phyloP scores from a whole-genome alignment of 2,113 vertebrate species.

The Pterocles orientalis region DNA sequence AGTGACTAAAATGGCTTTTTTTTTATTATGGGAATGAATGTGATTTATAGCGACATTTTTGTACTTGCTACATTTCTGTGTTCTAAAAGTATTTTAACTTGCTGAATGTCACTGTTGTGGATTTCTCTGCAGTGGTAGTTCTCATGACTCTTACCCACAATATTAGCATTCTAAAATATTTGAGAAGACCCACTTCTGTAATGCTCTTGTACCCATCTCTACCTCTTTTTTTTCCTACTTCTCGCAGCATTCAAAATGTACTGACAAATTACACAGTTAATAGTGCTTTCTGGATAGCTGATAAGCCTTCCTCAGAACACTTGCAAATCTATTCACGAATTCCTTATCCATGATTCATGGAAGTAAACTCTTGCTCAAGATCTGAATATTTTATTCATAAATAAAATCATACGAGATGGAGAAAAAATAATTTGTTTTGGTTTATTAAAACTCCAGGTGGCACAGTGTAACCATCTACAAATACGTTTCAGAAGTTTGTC shows the following conservation, averaged over 20 bases:
- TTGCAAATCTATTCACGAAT: slow-evolving; percentile 31
- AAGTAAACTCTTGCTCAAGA: neutral
- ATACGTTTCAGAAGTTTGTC: slow-evolving; percentile 1
- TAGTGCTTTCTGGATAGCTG: neutral
- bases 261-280: slow-evolving; percentile 1
- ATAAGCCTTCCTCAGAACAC: neutral
- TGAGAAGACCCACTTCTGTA: neutral
- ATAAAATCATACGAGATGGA: neutral
- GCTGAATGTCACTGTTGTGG: neutral
- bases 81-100: neutral
- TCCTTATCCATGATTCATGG: neutral
- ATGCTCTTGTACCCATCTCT: neutral
- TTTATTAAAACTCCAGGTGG: slow-evolving; percentile 56
- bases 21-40: neutral
- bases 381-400: slow-evolving; percentile 7
- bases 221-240: neutral
- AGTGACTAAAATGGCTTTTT: neutral
- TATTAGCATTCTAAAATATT: neutral
- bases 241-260: neutral
- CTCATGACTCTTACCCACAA: neutral
- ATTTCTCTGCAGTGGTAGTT: neutral
- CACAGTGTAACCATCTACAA: neutral
- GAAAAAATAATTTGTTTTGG: slow-evolving; percentile 30
- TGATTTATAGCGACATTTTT: neutral
- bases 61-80: neutral